These are phyloP conservation scores for Eueremaeus valkanovi DNA, from an alignment of 2,888 invertebrate species.

Conservation along the genomic window DNA sequence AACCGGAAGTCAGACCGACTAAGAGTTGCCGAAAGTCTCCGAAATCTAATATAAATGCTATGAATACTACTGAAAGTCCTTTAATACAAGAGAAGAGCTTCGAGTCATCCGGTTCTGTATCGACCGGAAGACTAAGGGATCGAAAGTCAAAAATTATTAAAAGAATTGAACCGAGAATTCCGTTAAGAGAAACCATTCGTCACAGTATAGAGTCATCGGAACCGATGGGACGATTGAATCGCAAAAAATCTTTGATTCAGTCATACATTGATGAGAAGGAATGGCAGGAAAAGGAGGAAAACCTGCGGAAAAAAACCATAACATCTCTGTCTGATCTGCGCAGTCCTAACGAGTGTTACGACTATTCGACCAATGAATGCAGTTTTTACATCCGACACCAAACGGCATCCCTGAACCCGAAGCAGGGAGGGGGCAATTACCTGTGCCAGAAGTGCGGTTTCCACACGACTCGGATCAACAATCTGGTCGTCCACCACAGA, in stretches of 20 bases:
- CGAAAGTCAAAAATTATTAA: not conserved
- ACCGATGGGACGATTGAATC: not conserved
- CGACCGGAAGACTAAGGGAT: not conserved
- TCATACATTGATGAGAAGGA: conserved; percentile 21
- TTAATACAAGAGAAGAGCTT: not conserved
- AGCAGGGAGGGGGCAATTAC: conserved; percentile 35
- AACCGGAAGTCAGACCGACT: conserved; percentile 6
- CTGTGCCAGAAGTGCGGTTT: conserved; percentile 41
- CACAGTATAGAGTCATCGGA: not conserved
- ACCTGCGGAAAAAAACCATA: not conserved
- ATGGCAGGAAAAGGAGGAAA: conserved; percentile 19
- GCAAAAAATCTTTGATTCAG: conserved; percentile 16
- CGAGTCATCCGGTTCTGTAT: not conserved
- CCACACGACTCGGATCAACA: conserved; percentile 38
- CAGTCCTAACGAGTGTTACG: conserved; percentile 34
- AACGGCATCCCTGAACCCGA: conserved; percentile 27
- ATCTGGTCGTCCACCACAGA: conserved; percentile 39
- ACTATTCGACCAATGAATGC: conserved; percentile 35
- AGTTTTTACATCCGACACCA: conserved; percentile 39
- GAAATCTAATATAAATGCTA: not conserved
- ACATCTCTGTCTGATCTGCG: conserved; percentile 35
- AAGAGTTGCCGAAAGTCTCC: not conserved
- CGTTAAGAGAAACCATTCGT: not conserved
- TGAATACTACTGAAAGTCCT: not conserved
- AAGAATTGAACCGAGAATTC: not conserved